A percentile compares a stretch with the other conserved stretches of the same genome.
Evolutionary conservation across 2,113 vertebrate genomes (phyloP).

Genomic region (Etheostoma cragini): DNA sequence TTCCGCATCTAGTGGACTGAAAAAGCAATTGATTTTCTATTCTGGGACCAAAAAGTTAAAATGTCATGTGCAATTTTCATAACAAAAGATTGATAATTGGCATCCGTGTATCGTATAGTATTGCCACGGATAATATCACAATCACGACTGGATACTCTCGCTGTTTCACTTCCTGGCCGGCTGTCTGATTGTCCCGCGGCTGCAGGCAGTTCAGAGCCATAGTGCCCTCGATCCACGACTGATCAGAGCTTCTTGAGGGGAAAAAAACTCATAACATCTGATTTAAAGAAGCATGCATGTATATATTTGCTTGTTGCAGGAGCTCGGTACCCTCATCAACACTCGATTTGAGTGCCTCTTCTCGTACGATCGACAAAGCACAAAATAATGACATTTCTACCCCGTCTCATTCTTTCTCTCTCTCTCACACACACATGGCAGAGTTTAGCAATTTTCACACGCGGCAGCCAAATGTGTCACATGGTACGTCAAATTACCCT

Average conservation of each 20-base stretch:
- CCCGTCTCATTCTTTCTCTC: conserved; percentile 30
- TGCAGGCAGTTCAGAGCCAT: not conserved
- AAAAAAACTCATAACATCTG: not conserved
- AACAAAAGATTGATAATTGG: no score
- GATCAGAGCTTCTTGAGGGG: conserved; percentile 8
- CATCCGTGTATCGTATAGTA: no score
- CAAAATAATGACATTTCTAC: conserved; percentile 44
- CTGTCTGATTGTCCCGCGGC: no score
- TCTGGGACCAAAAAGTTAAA: no score
- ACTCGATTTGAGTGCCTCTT: conserved; percentile 29
- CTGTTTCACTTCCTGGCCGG: no score
- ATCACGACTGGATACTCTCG: no score
- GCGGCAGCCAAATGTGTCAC: conserved; percentile 32
- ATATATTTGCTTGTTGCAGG: conserved; percentile 8
- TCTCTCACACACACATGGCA: not conserved
- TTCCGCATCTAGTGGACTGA: no score
- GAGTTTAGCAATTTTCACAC: conserved; percentile 14
- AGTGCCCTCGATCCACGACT: not conserved
- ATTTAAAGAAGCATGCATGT: not conserved
- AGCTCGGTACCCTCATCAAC: not conserved
- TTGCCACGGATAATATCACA: no score
- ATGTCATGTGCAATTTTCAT: no score
- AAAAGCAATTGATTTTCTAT: no score
- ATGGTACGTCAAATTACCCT: conserved; percentile 41
- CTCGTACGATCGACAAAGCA: conserved; percentile 32